These are phyloP conservation scores for Phenganax subtilis DNA, from an alignment of 92 coral and sea anemone genomes.

Conservation along the genomic window DNA sequence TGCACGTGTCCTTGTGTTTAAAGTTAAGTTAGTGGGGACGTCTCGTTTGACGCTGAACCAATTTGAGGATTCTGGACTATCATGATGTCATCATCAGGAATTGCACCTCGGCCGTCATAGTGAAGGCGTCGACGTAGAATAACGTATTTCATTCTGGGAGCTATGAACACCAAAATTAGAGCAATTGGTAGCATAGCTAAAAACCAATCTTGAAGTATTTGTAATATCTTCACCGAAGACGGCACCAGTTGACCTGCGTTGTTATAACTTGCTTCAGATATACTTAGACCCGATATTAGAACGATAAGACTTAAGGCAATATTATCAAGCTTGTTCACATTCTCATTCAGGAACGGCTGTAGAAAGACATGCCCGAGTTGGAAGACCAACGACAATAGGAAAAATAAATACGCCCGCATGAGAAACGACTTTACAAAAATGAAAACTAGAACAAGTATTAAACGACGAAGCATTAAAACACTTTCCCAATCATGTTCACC, in stretches of 20 bases:
- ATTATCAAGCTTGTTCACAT: constrained; percentile 5
- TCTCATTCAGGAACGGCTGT: constrained; percentile 18
- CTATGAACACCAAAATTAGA: neutral
- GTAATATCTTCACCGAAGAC: neutral
- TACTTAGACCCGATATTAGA: neutral
- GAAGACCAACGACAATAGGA: neutral
- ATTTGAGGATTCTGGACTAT: too few species aligned
- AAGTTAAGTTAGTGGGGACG: too few species aligned
- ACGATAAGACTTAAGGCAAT: neutral
- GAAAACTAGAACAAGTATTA: constrained; percentile 3
- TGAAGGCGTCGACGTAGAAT: neutral
- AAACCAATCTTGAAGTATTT: constrained; percentile 5
- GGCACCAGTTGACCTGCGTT: constrained; percentile 5
- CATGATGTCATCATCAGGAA: too few species aligned
- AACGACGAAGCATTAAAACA: constrained; percentile 29
- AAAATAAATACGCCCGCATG: constrained; percentile 10
- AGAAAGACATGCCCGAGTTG: neutral
- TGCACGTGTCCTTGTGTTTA: too few species aligned
- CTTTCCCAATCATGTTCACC: constrained; percentile 25
- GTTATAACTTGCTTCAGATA: constrained; percentile 6
- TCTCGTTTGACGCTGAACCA: too few species aligned
- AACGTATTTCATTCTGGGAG: neutral
- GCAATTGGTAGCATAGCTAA: neutral
- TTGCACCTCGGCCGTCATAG: too few species aligned
- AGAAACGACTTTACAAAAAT: constrained; percentile 20